Evolutionary conservation across 2,113 vertebrate species (phyloP).

Genomic region (Rattus rattus): DNA sequence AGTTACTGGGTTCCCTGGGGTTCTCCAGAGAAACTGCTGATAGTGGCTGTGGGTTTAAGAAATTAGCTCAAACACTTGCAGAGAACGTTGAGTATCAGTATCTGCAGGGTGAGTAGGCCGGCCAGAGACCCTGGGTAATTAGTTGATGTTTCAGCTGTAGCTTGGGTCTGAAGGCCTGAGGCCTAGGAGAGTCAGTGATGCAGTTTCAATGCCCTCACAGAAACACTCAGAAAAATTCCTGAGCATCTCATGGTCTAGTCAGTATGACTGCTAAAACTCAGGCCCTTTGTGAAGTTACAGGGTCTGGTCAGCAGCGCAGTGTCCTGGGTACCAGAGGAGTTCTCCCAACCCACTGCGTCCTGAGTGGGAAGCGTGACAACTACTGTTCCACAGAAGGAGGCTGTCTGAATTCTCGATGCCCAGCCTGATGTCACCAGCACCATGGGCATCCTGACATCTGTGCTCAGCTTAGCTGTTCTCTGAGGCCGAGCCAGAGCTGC

Average conservation of each 20-base stretch:
- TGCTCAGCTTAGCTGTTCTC: not conserved
- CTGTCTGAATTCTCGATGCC: not conserved
- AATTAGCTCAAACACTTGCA: not conserved
- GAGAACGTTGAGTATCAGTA: not conserved
- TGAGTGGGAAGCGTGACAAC: not conserved
- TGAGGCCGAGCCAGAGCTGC: not conserved
- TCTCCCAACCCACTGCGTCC: not conserved
- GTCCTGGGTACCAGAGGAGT: not conserved
- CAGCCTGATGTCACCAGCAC: not conserved
- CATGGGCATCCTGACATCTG: too few species aligned
- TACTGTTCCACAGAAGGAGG: not conserved
- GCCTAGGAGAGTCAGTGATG: too few species aligned
- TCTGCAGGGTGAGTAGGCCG: not conserved
- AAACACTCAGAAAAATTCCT: not conserved
- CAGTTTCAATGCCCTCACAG: not conserved
- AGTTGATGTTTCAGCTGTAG: not conserved
- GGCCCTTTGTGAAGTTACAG: not conserved
- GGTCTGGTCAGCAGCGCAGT: not conserved
- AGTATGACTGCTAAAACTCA: not conserved
- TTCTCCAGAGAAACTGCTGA: not conserved
- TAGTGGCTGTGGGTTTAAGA: not conserved
- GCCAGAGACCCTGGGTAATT: not conserved
- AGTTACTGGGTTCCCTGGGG: not conserved
- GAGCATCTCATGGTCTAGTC: not conserved
- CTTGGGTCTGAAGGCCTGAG: not conserved